Base-by-base conservation (phyloP, 2,797 vertebrate genomes). In the Champsocephalus esox region DNA sequence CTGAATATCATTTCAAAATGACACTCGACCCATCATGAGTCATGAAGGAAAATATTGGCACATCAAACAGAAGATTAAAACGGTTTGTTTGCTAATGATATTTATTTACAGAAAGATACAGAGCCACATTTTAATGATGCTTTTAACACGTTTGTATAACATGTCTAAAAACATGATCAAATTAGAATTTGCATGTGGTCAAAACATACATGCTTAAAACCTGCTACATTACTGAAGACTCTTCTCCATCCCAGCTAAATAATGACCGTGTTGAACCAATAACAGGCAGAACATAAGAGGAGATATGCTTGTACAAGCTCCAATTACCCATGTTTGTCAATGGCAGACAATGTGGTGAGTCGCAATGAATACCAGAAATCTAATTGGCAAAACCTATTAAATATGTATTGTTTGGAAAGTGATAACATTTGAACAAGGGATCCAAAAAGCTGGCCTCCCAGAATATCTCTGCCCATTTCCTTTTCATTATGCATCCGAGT, bases 361-460 rank as follows among this genome's bases (percentile, higher is more conserved):
- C 28, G 32, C 55, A 77, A 73, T 81, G 57, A 70, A 58, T 67
- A n/a, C 62, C n/a, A 32, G 28, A 75, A 83, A 81, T 73, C 34
- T 41, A 73, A 84, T 81, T 78, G 57, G 24, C 65, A 58, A 68
- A 75, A 73, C 21, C 38, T 58, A 75, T 85, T 82, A 79, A 70
- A 70, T 60, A 56, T 60, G 49, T 28, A 70, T 74, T 84, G 73
- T 85, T 81, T 75, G 41, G 56, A 75, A 10, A 38, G 44, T 5
- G 28, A 75, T 73, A 76, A 65, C 48, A 65, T 12, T 59, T 19
- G 12, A 56, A 63, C 28, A 69, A 54, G 1, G 21, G 32, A 46
- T 75, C 24, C 51, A 12, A 69, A 48, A 77, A 45, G 16, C 12
- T 50, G 8, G 12, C 11, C 21, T 41, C 54, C 21, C 8, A 64